Evolutionary conservation across 2,888 invertebrate genomes (phyloP).

Genomic region (Drosophila greeni): DNA sequence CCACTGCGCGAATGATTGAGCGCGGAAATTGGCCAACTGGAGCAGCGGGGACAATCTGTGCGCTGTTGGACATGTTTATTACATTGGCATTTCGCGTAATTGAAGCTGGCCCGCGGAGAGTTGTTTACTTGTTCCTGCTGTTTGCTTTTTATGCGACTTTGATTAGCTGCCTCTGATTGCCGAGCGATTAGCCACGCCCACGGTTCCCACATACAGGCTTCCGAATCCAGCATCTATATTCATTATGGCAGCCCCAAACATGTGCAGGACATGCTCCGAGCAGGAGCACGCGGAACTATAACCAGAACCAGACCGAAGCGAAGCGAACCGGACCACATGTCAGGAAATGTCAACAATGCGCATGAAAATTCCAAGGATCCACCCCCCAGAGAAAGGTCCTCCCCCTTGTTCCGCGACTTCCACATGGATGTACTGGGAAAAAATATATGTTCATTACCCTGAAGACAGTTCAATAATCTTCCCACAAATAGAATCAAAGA

Average conservation of each 20-base stretch:
- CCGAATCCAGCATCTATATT: conserved; percentile 72
- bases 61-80: conserved; percentile 69
- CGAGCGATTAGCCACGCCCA: conserved; percentile 66
- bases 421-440: conserved; percentile 15
- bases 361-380: conserved; percentile 72
- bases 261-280: conserved; percentile 58
- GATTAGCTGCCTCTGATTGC: conserved; percentile 58
- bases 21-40: conserved; percentile 25
- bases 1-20: conserved; percentile 56
- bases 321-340: conserved; percentile 68
- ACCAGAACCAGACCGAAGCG: conserved; percentile 18
- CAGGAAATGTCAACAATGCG: conserved; percentile 75
- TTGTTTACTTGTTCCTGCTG: conserved; percentile 25
- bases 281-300: conserved; percentile 9
- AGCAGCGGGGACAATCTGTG: conserved; percentile 65
- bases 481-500: background rate
- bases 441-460: background rate
- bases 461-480: background rate
- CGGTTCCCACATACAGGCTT: conserved; percentile 47
- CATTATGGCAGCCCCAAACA: conserved; percentile 64
- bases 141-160: conserved; percentile 51
- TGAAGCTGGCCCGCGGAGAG: conserved; percentile 45
- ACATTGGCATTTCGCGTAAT: conserved; percentile 65
- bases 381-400: conserved; percentile 41
- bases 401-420: conserved; percentile 17